Evolutionary conservation across 1,140 invertebrate genomes (phyloP).

Genomic region (Antheraea mylitta): DNA sequence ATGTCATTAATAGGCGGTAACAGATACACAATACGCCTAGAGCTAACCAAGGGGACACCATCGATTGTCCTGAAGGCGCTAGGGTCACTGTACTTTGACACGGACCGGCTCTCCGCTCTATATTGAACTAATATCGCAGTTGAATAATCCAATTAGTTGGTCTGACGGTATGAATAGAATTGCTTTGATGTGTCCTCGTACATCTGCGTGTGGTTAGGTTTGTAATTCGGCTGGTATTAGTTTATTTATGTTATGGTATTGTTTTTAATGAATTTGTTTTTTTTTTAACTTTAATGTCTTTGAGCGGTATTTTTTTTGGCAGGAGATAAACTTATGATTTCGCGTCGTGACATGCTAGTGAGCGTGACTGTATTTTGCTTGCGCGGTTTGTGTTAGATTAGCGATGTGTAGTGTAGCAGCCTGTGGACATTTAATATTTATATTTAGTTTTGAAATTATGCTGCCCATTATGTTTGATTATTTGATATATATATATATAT

Average conservation of each 20-base stretch:
- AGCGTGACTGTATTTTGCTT: too few species aligned
- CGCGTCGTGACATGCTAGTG: too few species aligned
- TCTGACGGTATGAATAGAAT: slow-evolving; percentile 25
- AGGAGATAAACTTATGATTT: too few species aligned
- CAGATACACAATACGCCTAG: slow-evolving; percentile 23
- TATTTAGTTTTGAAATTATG: too few species aligned
- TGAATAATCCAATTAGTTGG: slow-evolving; percentile 65
- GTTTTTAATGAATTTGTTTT: too few species aligned
- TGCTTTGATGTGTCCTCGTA: slow-evolving; percentile 29
- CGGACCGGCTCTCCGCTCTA: slow-evolving; percentile 15
- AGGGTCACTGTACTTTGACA: slow-evolving; percentile 52
- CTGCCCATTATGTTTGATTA: too few species aligned
- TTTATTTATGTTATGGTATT: background rate
- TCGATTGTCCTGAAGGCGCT: slow-evolving; percentile 51
- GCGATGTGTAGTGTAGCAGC: too few species aligned
- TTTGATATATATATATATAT: too few species aligned
- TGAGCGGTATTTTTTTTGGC: too few species aligned
- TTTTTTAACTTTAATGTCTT: too few species aligned
- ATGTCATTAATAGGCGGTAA: slow-evolving; percentile 15
- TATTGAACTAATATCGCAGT: slow-evolving; percentile 57
- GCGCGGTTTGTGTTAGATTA: too few species aligned
- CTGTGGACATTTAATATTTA: too few species aligned
- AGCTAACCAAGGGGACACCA: slow-evolving; percentile 20
- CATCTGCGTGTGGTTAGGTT: background rate
- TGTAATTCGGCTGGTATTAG: background rate